phyloP scores from a whole-genome alignment of 2,113 vertebrate species.

The Ageneiosus marmoratus region DNA sequence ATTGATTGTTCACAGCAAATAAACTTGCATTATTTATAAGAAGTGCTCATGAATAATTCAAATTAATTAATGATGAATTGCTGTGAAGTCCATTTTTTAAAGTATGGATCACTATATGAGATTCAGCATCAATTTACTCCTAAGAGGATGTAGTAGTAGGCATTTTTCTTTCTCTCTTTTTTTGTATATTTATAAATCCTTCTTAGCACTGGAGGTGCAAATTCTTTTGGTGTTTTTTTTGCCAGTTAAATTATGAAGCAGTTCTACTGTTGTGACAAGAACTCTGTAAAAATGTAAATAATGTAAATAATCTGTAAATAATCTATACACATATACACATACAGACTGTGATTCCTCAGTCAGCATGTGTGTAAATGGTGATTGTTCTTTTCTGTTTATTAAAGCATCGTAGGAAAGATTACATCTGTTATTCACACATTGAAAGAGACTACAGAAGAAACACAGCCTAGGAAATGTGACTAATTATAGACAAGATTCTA shows the following conservation, averaged over 20 bases:
- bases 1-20: neutral
- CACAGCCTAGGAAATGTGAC: conserved; percentile 40
- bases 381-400: conserved; percentile 33
- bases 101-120: conserved; percentile 1
- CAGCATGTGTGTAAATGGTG: conserved; percentile 24
- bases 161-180: neutral
- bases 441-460: neutral
- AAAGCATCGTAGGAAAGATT: conserved; percentile 16
- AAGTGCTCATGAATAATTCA: conserved; percentile 24
- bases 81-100: conserved; percentile 22
- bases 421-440: conserved; percentile 39
- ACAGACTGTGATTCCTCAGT: conserved; percentile 6
- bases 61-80: conserved; percentile 10
- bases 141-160: neutral
- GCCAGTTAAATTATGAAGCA: neutral
- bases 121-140: conserved; percentile 11
- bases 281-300: neutral
- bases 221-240: neutral
- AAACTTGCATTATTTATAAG: conserved; percentile 21
- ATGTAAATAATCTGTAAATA: neutral
- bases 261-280: neutral
- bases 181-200: neutral
- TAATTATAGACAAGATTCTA: conserved; percentile 50
- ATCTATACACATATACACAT: neutral
- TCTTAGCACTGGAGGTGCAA: neutral